Base-by-base conservation (phyloP, 2,888 invertebrate species). In the Endotricha flammealis region DNA sequence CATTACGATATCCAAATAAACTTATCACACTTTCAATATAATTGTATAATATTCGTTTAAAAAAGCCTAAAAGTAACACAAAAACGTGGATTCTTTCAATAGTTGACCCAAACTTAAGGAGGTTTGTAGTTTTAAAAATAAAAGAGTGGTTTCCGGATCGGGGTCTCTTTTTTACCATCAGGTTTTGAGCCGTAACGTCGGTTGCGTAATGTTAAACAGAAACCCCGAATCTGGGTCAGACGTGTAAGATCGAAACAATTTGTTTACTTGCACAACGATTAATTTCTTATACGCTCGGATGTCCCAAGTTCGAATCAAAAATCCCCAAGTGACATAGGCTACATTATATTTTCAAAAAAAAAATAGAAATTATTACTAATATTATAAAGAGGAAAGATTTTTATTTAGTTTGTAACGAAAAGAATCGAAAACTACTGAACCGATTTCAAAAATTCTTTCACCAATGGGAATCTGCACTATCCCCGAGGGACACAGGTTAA, bases 241-340 rank as follows among this genome's bases (percentile, higher is more conserved):
- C 52, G 46, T 50, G 46, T 59, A 64, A 62, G 49, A 58, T 44
- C 55, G 60, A 57, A 64, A 59, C 51, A 51, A 40, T 59, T 54
- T 57, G 51, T 57, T 57, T 48, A 52, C 60, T 68, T 66, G 49
- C 63, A 62, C 66, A 69, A 68, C 22, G 4, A 12, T 28, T 28
- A 8, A 28, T n/a, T n/a, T n/a, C n/a, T n/a, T n/a, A n/a, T n/a
- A n/a, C n/a, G n/a, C n/a, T n/a, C n/a, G n/a, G n/a, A n/a, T n/a
- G n/a, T n/a, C n/a, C n/a, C n/a, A n/a, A n/a, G n/a, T n/a, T n/a
- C n/a, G n/a, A n/a, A n/a, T n/a, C n/a, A n/a, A n/a, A n/a, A n/a
- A n/a, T n/a, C n/a, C n/a, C n/a, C n/a, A n/a, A n/a, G n/a, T n/a
- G n/a, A n/a, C n/a, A n/a, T n/a, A n/a, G n/a, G n/a, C n/a, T n/a